A percentile compares a stretch with the other conserved stretches of the same genome.
phyloP scores from a whole-genome alignment of 2,888 invertebrate species.

The Gasteruption jaculator region DNA sequence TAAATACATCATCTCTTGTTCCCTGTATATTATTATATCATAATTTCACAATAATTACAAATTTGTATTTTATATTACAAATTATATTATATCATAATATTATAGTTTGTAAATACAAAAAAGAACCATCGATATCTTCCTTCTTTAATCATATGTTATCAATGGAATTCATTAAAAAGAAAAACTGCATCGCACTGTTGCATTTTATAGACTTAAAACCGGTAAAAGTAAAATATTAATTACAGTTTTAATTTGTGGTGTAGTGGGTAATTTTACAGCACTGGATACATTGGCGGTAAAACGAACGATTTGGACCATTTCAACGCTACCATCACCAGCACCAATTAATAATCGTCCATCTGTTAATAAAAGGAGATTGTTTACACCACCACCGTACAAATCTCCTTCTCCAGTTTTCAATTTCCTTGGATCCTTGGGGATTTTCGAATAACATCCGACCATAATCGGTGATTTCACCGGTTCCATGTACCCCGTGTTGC shows the following conservation, averaged over 20 bases:
- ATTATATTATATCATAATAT: no score
- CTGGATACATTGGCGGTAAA: conserved; percentile 20
- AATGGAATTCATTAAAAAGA: no score
- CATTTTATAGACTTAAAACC: no score
- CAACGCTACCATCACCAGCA: conserved; percentile 79
- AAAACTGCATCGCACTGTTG: no score
- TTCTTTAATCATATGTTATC: no score
- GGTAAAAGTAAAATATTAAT: conserved; percentile 19
- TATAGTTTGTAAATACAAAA: no score
- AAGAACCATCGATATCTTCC: no score
- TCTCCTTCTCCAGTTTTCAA: conserved; percentile 55
- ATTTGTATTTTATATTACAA: conserved; percentile 5
- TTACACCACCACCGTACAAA: conserved; percentile 63
- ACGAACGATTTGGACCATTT: conserved; percentile 58
- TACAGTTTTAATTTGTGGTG: conserved; percentile 52
- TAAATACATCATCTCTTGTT: no score
- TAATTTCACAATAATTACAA: no score
- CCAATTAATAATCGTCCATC: conserved; percentile 70
- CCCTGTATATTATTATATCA: no score
- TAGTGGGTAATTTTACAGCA: conserved; percentile 49
- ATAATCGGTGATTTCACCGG: conserved; percentile 58
- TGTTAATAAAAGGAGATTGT: conserved; percentile 60
- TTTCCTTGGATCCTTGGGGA: conserved; percentile 56
- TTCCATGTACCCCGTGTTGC: conserved; percentile 55
- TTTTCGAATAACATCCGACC: conserved; percentile 64